phyloP scores from a whole-genome alignment of 2,113 vertebrate genomes.

The Thryonomys swinderianus region DNA sequence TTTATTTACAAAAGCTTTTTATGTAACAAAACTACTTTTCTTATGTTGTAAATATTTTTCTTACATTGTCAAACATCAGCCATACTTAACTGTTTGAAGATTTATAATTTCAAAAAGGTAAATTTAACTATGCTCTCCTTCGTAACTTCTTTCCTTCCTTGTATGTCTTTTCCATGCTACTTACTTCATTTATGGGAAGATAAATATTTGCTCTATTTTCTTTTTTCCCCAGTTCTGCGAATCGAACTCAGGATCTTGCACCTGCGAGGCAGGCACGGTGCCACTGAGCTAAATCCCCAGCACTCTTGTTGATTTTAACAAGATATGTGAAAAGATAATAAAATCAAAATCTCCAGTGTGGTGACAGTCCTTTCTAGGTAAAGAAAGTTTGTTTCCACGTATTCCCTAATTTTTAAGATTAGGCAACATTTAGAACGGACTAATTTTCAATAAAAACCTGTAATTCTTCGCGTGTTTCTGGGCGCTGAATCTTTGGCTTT shows the following conservation, averaged over 20 bases:
- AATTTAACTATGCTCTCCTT: not conserved
- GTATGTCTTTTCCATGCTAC: not conserved
- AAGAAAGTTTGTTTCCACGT: not conserved
- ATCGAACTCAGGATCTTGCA: too few species aligned
- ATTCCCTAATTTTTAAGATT: not conserved
- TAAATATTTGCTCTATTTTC: not conserved
- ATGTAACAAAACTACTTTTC: not conserved
- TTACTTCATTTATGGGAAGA: not conserved
- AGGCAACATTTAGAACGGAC: not conserved
- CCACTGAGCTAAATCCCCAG: too few species aligned
- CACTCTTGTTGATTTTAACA: not conserved
- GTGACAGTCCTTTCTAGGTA: not conserved
- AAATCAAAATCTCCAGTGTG: not conserved
- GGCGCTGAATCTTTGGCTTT: not conserved
- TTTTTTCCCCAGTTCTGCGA: not conserved
- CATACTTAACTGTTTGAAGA: not conserved
- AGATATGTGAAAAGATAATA: not conserved
- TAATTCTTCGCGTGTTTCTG: not conserved
- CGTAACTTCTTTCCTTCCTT: not conserved
- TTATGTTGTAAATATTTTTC: too few species aligned
- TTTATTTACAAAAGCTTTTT: slow-evolving; percentile 16
- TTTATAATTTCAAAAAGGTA: not conserved
- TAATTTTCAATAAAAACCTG: not conserved
- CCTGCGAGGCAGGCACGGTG: too few species aligned
- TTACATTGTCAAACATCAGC: not conserved